Evolutionary conservation across 2,797 vertebrate species (phyloP), one percentile per base, ranked within the genome.

Genomic region (Octomys mimax): DNA sequence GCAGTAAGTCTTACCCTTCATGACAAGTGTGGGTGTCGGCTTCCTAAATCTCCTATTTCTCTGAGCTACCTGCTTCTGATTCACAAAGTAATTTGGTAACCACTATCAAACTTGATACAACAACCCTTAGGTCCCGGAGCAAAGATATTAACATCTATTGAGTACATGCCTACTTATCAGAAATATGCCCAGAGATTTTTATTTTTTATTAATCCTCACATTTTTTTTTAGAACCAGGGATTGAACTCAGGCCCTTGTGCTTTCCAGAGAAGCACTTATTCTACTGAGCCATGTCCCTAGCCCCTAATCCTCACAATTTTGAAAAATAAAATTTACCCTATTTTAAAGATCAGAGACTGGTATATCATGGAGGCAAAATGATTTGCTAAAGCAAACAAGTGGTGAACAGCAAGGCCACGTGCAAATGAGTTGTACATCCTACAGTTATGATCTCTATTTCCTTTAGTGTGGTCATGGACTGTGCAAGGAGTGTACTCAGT

Each of bases 191-290:
- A 89, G 46, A 90, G 24, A 84, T 61, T 84, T 87, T 46, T 39
- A 59, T 66, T 95, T 92, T 79, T 91, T 66, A 79, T 91, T 81
- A 89, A 93, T 52, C 36, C 49, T 90, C 49, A 46, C 16, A 91
- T 28, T 86, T 92, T 61, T 42, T 5, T 42, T 42, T 5, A 42
- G 42, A 42, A 42, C 42, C 42, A 42, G 42, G 42, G 42, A 42
- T 42, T 42, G 42, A 42, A 42, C 42, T 42, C 39, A 39, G 39
- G 39, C 39, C 39, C 39, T 39, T 39, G 39, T 39, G 39, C 39
- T 39, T 39, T 39, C 39, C 39, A 39, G 39, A 4, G 39, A 39
- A 39, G 39, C 39, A 39, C 39, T 39, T 39, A 39, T 39, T 39
- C 42, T 42, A 42, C 42, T 42, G 42, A 42, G 3, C 42, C 42